These are phyloP conservation scores for Eulemur albifrons DNA, from an alignment of 2,797 vertebrate species.

Conservation along the genomic window DNA sequence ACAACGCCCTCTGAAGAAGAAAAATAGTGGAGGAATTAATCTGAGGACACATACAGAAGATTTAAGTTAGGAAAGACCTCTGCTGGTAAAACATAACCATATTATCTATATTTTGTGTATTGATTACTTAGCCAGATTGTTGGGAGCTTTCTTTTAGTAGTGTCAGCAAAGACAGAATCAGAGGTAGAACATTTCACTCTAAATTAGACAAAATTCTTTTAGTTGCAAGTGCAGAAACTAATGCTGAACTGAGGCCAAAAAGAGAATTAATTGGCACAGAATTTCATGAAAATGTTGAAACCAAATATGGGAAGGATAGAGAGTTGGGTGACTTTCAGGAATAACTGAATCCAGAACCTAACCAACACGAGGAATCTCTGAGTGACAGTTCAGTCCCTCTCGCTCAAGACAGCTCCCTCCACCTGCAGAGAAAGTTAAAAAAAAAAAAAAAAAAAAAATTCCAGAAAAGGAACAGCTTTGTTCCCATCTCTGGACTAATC, in stretches of 20 bases:
- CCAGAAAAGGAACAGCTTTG: neutral
- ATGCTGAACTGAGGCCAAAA: neutral
- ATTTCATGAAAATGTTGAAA: neutral
- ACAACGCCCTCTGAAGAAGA: neutral
- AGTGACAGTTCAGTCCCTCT: neutral
- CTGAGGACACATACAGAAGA: neutral
- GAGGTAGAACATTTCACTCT: neutral
- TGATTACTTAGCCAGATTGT: neutral
- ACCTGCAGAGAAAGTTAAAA: neutral
- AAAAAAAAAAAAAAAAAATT: neutral
- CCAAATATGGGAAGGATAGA: neutral
- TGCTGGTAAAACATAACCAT: neutral
- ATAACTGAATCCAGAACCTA: neutral
- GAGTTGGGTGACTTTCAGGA: neutral
- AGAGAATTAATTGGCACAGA: neutral
- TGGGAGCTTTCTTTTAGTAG: neutral
- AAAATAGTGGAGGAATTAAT: neutral
- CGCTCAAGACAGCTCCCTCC: neutral
- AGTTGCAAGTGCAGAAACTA: neutral
- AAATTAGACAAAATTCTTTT: constrained; percentile 19
- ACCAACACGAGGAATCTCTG: neutral
- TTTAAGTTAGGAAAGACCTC: neutral
- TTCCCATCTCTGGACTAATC: neutral
- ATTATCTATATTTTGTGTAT: neutral
- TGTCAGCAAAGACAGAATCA: neutral